phyloP scores from a whole-genome alignment of 2,888 invertebrate genomes.

The Calliopum simillimum region DNA sequence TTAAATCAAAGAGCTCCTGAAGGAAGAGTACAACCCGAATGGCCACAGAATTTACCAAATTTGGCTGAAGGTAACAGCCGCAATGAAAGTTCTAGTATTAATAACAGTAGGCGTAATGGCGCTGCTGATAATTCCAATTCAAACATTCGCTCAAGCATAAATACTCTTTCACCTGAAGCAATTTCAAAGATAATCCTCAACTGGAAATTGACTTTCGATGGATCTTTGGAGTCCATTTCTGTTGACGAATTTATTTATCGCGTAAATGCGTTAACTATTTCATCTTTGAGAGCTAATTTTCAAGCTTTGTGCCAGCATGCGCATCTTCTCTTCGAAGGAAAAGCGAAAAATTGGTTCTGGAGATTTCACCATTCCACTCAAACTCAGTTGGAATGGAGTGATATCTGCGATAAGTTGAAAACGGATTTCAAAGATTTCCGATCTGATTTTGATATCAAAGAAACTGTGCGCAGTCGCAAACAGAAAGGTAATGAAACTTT shows the following conservation, averaged over 20 bases:
- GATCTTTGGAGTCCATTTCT: not conserved
- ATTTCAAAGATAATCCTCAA: constrained; percentile 32
- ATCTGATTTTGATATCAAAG: constrained; percentile 24
- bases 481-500: constrained; percentile 24
- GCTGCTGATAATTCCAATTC: no score
- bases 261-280: constrained; percentile 30
- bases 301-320: constrained; percentile 28
- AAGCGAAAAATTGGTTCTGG: constrained; percentile 38
- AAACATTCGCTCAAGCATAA: no score
- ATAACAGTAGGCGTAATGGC: no score
- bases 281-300: constrained; percentile 30
- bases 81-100: no score
- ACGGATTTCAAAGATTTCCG: constrained; percentile 27
- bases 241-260: constrained; percentile 38
- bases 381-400: constrained; percentile 27
- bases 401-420: constrained; percentile 25
- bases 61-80: no score
- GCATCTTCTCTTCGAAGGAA: no score
- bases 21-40: no score
- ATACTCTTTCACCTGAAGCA: no score
- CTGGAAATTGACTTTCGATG: constrained; percentile 34
- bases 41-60: no score
- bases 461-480: constrained; percentile 27
- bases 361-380: constrained; percentile 27
- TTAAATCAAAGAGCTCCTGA: no score